Base-by-base conservation (phyloP, 2,888 invertebrate species). In the Augiades crinisus region DNA sequence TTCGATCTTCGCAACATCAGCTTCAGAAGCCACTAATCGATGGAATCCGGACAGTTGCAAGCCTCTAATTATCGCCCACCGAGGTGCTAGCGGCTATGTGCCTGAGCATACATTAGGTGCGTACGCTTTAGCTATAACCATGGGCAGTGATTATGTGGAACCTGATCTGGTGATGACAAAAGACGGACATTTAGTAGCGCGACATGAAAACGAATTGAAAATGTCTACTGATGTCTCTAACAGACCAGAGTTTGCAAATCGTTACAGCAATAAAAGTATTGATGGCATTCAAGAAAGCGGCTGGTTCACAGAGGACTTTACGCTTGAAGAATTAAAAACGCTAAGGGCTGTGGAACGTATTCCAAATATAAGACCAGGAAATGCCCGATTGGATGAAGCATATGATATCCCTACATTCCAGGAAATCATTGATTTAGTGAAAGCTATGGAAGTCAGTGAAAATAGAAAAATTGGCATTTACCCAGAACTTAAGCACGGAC, bases 221-320 rank as follows among this genome's bases (percentile, higher is more conserved):
- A 47, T 72, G 30, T 82, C 81, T 0, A 87, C 86, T 1, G 77
- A 89, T 50, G 73, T 89, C 5, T 65, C 72, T 0, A 53, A 64
- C 13, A 76, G 62, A 30, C 66, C 76, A 0, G 83, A 86, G 57
- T 88, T 85, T 49, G 67, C 78, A 3, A 57, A 68, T 10, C 76
- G 84, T 3, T 64, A 59, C 53, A 65, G 71, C 38, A 83, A 73
- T 7, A 74, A 84, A 66, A 68, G 67, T 0, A 61, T 89, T 3
- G 80, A 81, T 46, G 81, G 81, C 5, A 60, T 40, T 3, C 58
- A 62, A 55, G 56, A 77, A 7, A 70, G 51, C 13, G 86, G 84
- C 19, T 89, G 88, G 88, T 87, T 87, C 59, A 72, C 81, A 0
- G 88, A 89, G 68, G 88, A 89, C 52, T 87, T 87, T 47, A 86